Base-by-base conservation (phyloP, 2,797 vertebrate species). In the Phylloscopus collybita region DNA sequence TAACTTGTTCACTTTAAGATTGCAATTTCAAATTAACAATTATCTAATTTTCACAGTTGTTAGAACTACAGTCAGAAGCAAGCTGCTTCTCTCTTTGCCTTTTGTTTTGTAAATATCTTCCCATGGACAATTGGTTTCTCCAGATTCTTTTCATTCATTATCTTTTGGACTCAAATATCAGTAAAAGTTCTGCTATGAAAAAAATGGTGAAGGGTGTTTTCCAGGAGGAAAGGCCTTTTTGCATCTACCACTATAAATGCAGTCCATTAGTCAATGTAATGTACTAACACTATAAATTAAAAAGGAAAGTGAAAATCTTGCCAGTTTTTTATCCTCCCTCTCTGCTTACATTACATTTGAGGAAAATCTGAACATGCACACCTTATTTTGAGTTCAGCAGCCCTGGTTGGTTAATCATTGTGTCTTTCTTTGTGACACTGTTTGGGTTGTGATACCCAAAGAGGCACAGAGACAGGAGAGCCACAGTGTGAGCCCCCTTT, bases 401-500 rank as follows among this genome's bases (percentile, higher is more conserved):
- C 70, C 62, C 66, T 53, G 17, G 19, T 3, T 8, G 0, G 47
- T 61, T 42, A 67, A 61, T 57, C 8, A 23, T 16, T 10, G 1
- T 13, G 19, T 27, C 49, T 73, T 56, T 21, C 50, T 54, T 67
- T 83, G 69, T 50, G 51, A n/a, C 44, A 16, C 34, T 34, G 34
- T 34, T 34, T 34, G 34, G 34, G 34, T 22, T 47, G 64, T 6
- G 30, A 74, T 6, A 56, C 50, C 32, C 40, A 50, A 54, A 54
- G 56, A 51, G 2, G 82, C 65, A 30, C 38, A 38, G 5, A 26
- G 42, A 40, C 11, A 44, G 13, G 45, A 50, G 45, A 69, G 51
- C 13, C 60, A 60, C 53, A 71, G 32, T 1, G 0, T 0, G 11
- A 69, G 30, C 8, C 30, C 16, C 20, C 22, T 66, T 70, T 38